These are phyloP conservation scores for Eupithecia exiguata DNA, from an alignment of 2,888 invertebrate species.

Conservation along the genomic window DNA sequence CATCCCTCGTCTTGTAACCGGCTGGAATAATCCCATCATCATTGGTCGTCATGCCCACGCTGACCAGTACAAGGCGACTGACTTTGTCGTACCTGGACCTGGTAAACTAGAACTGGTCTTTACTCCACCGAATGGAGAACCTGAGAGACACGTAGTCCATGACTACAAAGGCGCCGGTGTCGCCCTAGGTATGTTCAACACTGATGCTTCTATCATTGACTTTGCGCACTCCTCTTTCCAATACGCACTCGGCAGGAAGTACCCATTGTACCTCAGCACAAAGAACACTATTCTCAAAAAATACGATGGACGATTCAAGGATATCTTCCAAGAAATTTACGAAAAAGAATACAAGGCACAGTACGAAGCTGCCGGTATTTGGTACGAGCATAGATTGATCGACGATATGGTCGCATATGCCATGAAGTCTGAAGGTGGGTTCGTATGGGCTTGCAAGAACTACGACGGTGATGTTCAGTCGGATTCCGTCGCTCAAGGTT, in stretches of 20 bases:
- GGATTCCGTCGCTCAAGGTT: conserved; percentile 98
- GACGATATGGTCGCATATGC: conserved; percentile 99
- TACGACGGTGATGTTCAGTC: conserved; percentile 99
- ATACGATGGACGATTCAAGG: conserved; percentile 98
- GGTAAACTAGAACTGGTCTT: conserved; percentile 95
- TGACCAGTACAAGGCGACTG: conserved; percentile 98
- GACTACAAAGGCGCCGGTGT: conserved; percentile 95
- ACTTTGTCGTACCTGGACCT: conserved; percentile 96
- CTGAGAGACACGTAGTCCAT: conserved; percentile 90
- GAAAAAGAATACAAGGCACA: conserved; percentile 92
- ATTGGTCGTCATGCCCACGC: conserved; percentile 99
- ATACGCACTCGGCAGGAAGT: conserved; percentile 92
- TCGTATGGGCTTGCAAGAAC: conserved; percentile 99
- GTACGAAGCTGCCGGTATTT: conserved; percentile 93
- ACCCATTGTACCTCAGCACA: conserved; percentile 97
- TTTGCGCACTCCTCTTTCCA: conserved; percentile 98
- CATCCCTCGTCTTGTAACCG: conserved; percentile 96
- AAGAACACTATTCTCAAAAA: conserved; percentile 98
- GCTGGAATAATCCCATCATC: conserved; percentile 98
- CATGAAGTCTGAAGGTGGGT: conserved; percentile 99
- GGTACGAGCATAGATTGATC: conserved; percentile 99
- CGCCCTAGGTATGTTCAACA: conserved; percentile 98
- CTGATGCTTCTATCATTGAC: conserved; percentile 95
- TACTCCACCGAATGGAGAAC: conserved; percentile 86
- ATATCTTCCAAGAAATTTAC: conserved; percentile 98